These are phyloP conservation scores for Plusia festucae DNA, from an alignment of 2,888 invertebrate genomes.

Conservation along the genomic window DNA sequence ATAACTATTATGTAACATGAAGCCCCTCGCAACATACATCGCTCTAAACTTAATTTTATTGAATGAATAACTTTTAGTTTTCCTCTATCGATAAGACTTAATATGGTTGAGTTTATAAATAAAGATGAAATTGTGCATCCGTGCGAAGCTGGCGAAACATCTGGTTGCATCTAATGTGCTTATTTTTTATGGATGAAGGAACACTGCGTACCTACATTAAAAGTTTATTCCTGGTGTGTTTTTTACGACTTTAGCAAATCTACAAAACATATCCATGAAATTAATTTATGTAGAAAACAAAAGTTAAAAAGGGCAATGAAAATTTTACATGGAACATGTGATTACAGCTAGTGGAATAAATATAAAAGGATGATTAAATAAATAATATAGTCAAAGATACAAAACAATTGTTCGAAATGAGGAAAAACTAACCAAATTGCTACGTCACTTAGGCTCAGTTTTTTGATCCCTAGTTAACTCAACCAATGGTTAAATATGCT, in stretches of 20 bases:
- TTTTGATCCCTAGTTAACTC: too few species aligned
- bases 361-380: neutral
- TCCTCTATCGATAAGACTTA: neutral
- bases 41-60: neutral
- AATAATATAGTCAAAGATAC: neutral
- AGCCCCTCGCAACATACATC: neutral
- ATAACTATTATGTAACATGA: neutral
- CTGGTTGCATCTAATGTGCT: neutral
- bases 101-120: neutral
- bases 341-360: neutral
- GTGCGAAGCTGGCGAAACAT: neutral
- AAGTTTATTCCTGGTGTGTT: neutral
- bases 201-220: neutral
- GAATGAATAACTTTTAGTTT: neutral
- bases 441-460: too few species aligned
- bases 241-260: too few species aligned
- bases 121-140: neutral
- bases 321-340: neutral
- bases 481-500: too few species aligned
- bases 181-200: neutral
- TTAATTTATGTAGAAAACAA: neutral
- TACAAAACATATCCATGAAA: too few species aligned
- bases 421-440: neutral
- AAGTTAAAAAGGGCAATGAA: too few species aligned
- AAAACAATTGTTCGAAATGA: neutral